Evolutionary conservation across 2,888 invertebrate species (phyloP).

Genomic region (Callinectes sapidus): DNA sequence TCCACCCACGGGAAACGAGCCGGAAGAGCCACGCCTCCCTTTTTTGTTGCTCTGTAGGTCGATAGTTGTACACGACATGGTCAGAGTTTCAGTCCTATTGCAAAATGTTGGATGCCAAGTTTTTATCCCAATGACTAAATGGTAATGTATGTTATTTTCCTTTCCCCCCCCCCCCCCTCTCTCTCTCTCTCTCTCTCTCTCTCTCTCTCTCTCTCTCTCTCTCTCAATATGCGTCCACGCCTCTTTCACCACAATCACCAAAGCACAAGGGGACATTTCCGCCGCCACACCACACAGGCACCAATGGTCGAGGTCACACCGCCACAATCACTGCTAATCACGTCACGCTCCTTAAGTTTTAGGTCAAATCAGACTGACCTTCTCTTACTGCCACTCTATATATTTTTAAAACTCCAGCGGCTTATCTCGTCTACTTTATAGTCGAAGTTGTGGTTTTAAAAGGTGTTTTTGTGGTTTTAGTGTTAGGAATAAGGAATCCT

Average conservation of each 20-base stretch:
- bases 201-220: no score
- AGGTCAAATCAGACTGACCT: background rate
- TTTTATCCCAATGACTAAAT: background rate
- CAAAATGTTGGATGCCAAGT: background rate
- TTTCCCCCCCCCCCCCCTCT: no score
- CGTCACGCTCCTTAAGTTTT: background rate
- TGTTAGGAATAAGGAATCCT: no score
- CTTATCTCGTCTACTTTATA: no score
- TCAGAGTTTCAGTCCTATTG: slow-evolving; percentile 45
- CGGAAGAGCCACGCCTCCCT: slow-evolving; percentile 50
- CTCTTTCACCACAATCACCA: background rate
- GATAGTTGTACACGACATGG: background rate
- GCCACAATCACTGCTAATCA: background rate
- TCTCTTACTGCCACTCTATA: background rate
- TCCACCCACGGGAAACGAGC: slow-evolving; percentile 59
- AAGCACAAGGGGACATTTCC: background rate
- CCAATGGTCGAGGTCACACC: background rate
- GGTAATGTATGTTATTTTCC: background rate
- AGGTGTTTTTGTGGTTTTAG: no score
- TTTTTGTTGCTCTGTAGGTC: slow-evolving; percentile 41
- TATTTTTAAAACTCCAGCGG: no score
- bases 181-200: no score
- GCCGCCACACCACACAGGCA: background rate
- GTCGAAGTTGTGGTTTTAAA: no score
- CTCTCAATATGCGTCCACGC: background rate